Evolutionary conservation across 2,797 vertebrate species (phyloP).

Genomic region (Aphelocoma californica): DNA sequence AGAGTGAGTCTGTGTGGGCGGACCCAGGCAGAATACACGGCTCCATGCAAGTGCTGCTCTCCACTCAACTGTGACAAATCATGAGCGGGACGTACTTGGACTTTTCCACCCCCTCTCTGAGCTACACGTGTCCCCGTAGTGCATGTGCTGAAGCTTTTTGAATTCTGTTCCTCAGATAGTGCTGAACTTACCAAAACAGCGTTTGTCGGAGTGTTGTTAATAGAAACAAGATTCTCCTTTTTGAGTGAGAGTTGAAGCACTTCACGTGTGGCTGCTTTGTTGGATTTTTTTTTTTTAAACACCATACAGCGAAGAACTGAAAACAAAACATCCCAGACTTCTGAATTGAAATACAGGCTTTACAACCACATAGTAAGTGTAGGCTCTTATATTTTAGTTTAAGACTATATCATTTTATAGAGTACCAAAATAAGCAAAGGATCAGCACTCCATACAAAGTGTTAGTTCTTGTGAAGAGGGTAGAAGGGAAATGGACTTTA

Average conservation of each 20-base stretch:
- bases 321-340: constrained; percentile 22
- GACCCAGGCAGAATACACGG: not conserved
- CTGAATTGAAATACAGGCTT: constrained; percentile 60
- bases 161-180: not conserved
- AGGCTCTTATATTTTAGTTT: constrained; percentile 66
- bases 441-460: constrained; percentile 67
- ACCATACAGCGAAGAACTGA: not conserved
- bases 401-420: constrained; percentile 60
- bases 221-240: not conserved
- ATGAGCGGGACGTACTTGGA: accelerated
- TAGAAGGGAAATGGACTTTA: constrained; percentile 15
- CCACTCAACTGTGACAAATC: not conserved
- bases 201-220: not conserved
- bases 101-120: too few relatives aligned
- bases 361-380: constrained; percentile 52
- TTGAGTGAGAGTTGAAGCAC: not conserved
- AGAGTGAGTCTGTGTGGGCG: accelerated
- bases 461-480: constrained; percentile 33
- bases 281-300: not conserved
- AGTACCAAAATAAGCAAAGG: constrained; percentile 71
- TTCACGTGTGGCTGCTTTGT: not conserved
- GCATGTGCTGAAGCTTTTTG: not conserved
- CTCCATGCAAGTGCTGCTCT: accelerated
- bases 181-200: not conserved
- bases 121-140: accelerated